Evolutionary conservation across 2,113 vertebrate species (phyloP).

Genomic region (Seriola quinqueradiata): DNA sequence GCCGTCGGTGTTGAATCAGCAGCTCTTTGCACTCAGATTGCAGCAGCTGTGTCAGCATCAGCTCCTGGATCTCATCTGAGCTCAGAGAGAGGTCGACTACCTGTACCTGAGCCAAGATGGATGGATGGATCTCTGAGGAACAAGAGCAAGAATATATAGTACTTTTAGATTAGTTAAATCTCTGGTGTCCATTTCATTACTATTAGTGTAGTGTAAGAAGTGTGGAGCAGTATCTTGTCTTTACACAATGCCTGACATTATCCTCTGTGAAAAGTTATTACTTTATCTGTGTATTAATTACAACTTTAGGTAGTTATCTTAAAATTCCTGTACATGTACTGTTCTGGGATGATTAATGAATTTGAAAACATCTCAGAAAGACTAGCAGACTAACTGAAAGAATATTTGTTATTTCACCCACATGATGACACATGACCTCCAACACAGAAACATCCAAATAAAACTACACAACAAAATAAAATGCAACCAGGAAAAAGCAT

Average conservation of each 20-base stretch:
- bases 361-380: background rate
- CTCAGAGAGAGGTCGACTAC: conserved; percentile 86
- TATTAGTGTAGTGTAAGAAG: background rate
- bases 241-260: background rate
- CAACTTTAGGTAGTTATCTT: background rate
- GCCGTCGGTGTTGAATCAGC: conserved; percentile 69
- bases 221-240: background rate
- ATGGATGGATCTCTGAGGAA: conserved; percentile 81
- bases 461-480: background rate
- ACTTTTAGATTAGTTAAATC: background rate
- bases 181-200: background rate
- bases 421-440: background rate
- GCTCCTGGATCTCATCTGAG: conserved; percentile 80
- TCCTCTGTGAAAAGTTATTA: background rate
- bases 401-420: background rate
- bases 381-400: background rate
- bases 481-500: background rate
- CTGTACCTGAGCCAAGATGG: conserved; percentile 80
- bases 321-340: background rate
- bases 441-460: background rate
- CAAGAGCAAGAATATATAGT: conserved; percentile 11
- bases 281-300: background rate
- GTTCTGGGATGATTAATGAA: background rate
- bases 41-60: conserved; percentile 85
- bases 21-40: conserved; percentile 71